Evolutionary conservation across 1,140 invertebrate species (phyloP), one percentile per base, ranked within the genome.

Genomic region (Meloidogyne hapla): DNA sequence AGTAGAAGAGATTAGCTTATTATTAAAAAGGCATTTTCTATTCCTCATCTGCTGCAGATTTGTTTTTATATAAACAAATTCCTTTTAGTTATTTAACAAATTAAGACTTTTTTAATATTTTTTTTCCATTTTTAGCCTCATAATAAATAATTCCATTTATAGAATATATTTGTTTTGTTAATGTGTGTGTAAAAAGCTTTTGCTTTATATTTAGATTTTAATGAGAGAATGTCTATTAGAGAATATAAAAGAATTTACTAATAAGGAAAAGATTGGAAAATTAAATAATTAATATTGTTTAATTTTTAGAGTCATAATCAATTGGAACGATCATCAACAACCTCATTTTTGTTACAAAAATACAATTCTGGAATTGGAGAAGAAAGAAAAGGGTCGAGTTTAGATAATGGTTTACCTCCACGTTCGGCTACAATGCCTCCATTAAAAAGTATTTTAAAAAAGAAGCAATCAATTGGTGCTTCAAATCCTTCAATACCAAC

Each of bases 371-470:
- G 69, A 42, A 45, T 56, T 61, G 40, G 25, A 9, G 21, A 42
- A 18, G 38, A 38, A 26, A 33, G 48, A 26, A 61, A 64, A 64
- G 45, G 12, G 28, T n/a, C n/a, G 69, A 42, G 18, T 45, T 25
- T 23, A 25, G 26, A 12, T 23, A 1, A 26, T 25, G 56, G 71
- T 38, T 40, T 73, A 38, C 71, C 56, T 25, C 71, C 71, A 21
- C 71, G 71, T 21, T 26, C 71, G 0, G 71, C 48, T 3, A 73
- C 71, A n/a, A 23, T 73, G 71, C 71, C 71, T 25, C 71, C 71
- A 21, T 64, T 73, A 64, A 64, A 61, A 21, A 73, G 71, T 38
- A 73, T 73, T 38, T 38, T 73, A 64, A 73, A 73, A 4, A 73
- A 73, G 25, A 26, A 61, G 25, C 38, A 33, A 23, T n/a, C 13